A percentile compares a stretch with the other conserved stretches of the same genome.
Conservation (phyloP, 2,888 invertebrate genomes). For the Dryobota labecula region DNA sequence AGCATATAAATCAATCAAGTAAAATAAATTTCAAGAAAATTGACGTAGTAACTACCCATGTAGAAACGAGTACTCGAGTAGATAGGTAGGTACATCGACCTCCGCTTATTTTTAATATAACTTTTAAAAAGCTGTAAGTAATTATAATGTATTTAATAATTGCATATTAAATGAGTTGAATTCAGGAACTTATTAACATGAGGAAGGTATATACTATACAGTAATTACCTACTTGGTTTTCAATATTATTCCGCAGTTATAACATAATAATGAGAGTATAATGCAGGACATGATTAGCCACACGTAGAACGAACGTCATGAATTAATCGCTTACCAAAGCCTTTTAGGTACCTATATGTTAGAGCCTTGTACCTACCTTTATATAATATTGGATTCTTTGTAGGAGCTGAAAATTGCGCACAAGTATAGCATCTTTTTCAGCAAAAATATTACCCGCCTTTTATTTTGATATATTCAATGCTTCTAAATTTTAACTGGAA, state of each 20-base stretch:
- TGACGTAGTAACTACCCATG: background rate
- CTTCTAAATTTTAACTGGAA: background rate
- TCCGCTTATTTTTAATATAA: background rate
- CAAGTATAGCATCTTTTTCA: background rate
- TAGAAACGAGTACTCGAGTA: too few species aligned
- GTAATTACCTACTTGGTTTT: conserved; percentile 7
- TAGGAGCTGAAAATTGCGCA: background rate
- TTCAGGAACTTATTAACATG: conserved; percentile 18
- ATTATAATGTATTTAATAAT: conserved; percentile 3
- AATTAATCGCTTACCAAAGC: background rate
- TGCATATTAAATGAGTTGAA: background rate
- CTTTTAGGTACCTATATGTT: background rate
- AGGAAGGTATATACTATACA: conserved; percentile 3
- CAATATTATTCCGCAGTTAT: background rate
- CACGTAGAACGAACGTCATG: background rate
- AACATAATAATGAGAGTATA: background rate
- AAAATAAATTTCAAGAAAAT: background rate
- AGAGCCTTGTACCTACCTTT: background rate
- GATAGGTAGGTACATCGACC: background rate
- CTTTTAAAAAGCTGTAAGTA: background rate
- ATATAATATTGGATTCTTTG: background rate
- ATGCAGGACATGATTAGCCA: background rate
- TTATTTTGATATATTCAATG: background rate
- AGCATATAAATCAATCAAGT: conserved; percentile 16
- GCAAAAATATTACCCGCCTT: background rate